phyloP scores from a whole-genome alignment of 2,888 invertebrate species.

The Altica lythri region DNA sequence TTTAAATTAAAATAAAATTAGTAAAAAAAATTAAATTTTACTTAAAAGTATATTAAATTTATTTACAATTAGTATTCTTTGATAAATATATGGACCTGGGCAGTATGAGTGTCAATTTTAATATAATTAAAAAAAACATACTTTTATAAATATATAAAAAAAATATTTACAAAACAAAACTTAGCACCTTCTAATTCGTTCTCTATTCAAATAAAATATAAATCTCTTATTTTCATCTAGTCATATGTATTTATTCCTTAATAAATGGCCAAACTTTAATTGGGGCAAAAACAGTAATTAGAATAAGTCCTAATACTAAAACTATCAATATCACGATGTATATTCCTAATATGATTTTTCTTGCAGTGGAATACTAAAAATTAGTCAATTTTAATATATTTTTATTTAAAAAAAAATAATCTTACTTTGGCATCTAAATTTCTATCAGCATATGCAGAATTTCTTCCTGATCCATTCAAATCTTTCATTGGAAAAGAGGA shows the following conservation, averaged over 20 bases:
- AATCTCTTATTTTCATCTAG: neutral
- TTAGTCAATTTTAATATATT: too few relatives aligned
- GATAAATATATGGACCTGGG: neutral
- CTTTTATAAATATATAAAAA: neutral
- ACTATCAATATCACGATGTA: slow-evolving; percentile 74
- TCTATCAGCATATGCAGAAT: slow-evolving; percentile 68
- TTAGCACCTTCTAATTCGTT: slow-evolving; percentile 9
- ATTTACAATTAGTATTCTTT: neutral
- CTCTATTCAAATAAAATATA: neutral
- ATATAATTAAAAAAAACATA: neutral
- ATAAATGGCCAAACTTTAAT: slow-evolving; percentile 62
- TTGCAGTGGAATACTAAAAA: slow-evolving; percentile 76
- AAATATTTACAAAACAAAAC: neutral
- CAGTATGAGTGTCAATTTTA: neutral
- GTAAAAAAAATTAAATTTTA: neutral
- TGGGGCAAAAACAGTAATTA: slow-evolving; percentile 78
- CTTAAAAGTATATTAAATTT: neutral
- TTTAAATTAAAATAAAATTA: slow-evolving; percentile 11
- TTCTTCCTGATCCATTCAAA: slow-evolving; percentile 67
- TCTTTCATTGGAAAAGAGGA: slow-evolving; percentile 88
- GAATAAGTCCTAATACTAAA: slow-evolving; percentile 74
- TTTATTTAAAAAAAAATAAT: too few relatives aligned
- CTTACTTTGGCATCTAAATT: slow-evolving; percentile 80
- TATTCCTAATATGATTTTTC: slow-evolving; percentile 77
- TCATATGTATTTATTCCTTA: slow-evolving; percentile 35